phyloP scores from a whole-genome alignment of 1,140 invertebrate species.

The Bombus superbus region DNA sequence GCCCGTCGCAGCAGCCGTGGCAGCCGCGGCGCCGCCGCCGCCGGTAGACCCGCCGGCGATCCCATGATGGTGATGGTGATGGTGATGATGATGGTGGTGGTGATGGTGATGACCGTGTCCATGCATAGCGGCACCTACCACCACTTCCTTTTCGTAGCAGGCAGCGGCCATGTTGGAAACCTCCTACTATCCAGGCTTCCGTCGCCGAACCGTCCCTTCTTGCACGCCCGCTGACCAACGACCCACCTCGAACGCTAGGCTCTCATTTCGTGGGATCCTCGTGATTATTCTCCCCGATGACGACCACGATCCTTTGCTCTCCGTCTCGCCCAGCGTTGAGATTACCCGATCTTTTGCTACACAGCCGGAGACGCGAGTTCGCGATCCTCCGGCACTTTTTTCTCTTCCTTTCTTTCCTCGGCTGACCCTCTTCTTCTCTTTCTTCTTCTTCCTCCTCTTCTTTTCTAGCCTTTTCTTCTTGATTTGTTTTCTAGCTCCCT shows the following conservation, averaged over 20 bases:
- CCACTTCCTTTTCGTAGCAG: slow-evolving; percentile 74
- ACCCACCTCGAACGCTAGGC: slow-evolving; percentile 63
- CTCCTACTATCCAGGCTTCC: slow-evolving; percentile 63
- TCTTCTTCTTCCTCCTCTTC: not conserved
- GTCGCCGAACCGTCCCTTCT: slow-evolving; percentile 56
- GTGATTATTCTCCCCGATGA: slow-evolving; percentile 55
- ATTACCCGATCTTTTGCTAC: not conserved
- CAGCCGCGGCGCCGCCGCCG: slow-evolving; percentile 1
- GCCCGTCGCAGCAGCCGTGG: slow-evolving; percentile 9
- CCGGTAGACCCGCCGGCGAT: slow-evolving; percentile 38
- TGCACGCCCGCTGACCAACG: slow-evolving; percentile 58
- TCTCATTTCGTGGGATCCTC: slow-evolving; percentile 52
- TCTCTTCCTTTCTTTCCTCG: not conserved
- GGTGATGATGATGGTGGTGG: slow-evolving; percentile 61
- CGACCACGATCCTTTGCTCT: slow-evolving; percentile 14
- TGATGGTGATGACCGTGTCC: slow-evolving; percentile 62
- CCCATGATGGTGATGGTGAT: slow-evolving; percentile 65
- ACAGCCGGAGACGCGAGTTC: slow-evolving; percentile 26
- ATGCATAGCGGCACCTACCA: slow-evolving; percentile 67
- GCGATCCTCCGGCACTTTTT: slow-evolving; percentile 31
- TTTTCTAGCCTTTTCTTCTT: not conserved
- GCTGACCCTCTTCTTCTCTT: not conserved
- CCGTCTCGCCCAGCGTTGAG: slow-evolving; percentile 53
- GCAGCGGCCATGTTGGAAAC: slow-evolving; percentile 74
- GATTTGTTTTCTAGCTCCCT: slow-evolving; percentile 14